A percentile compares a stretch with the other conserved stretches of the same genome.
Conservation (phyloP, 2,888 invertebrate genomes). For the Trileptium ribeirensis region DNA sequence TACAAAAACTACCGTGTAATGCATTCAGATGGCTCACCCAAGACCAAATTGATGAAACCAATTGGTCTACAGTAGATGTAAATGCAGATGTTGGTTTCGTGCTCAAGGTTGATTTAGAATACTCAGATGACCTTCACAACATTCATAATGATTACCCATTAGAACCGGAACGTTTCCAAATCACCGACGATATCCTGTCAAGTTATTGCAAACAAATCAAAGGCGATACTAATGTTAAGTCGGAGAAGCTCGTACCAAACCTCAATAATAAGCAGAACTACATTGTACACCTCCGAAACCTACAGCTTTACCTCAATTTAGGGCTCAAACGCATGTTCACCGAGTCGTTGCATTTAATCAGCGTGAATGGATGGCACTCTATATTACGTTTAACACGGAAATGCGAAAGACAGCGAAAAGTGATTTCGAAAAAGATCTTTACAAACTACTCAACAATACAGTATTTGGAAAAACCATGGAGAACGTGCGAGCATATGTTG, state of each 20-base stretch:
- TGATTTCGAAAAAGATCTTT: no score
- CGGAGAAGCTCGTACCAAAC: not conserved
- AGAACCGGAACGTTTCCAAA: not conserved
- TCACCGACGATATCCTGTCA: not conserved
- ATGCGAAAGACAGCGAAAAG: no score
- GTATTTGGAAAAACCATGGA: no score
- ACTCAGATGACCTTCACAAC: not conserved
- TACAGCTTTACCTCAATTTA: not conserved
- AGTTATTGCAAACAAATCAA: not conserved
- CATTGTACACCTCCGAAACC: not conserved
- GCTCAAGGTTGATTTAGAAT: not conserved
- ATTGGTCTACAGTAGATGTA: not conserved
- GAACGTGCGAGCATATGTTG: no score
- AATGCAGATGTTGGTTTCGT: not conserved
- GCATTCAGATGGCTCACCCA: not conserved
- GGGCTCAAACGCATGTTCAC: not conserved
- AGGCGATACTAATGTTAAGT: not conserved
- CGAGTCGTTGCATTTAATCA: not conserved
- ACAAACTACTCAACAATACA: no score
- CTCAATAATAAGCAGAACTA: not conserved
- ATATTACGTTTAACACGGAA: conserved; percentile 1
- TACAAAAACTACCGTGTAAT: not conserved
- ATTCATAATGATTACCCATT: not conserved
- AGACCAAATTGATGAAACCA: not conserved
- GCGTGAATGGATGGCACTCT: not conserved